phyloP scores from a whole-genome alignment of 2,113 vertebrate genomes.

The Brachirus orientalis region DNA sequence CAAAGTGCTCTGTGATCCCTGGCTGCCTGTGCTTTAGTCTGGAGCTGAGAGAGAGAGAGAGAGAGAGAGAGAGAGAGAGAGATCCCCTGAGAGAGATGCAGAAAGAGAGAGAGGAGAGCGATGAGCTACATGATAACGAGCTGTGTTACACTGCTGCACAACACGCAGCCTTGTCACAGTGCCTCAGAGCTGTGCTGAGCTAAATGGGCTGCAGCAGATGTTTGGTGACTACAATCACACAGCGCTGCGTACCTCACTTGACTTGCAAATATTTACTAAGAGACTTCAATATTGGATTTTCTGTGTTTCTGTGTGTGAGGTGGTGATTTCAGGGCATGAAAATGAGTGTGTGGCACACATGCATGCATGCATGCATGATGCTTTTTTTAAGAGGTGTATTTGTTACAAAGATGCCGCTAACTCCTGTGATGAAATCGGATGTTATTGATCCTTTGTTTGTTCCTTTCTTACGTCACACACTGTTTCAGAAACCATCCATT shows the following conservation, averaged over 20 bases:
- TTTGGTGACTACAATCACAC: constrained; percentile 71
- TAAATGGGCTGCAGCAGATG: constrained; percentile 78
- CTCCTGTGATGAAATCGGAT: constrained; percentile 13
- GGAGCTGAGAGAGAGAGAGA: constrained; percentile 40
- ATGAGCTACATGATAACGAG: constrained; percentile 79
- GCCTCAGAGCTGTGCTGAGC: constrained; percentile 61
- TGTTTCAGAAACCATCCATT: background rate
- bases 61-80: constrained; percentile 39
- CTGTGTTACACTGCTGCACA: constrained; percentile 70
- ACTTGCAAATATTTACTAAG: constrained; percentile 79
- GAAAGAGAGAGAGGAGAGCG: constrained; percentile 52
- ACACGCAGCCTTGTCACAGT: constrained; percentile 67
- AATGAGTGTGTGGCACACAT: constrained; percentile 26
- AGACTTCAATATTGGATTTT: constrained; percentile 68
- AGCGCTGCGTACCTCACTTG: constrained; percentile 57
- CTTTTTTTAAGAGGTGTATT: constrained; percentile 8
- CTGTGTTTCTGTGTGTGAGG: constrained; percentile 45
- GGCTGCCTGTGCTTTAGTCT: constrained; percentile 63
- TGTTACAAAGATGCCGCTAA: constrained; percentile 3
- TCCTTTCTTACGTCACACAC: background rate
- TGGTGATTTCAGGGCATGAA: constrained; percentile 28
- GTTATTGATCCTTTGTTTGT: constrained; percentile 23
- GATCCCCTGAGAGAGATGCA: constrained; percentile 41
- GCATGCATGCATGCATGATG: background rate
- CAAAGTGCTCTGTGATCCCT: constrained; percentile 76